A percentile compares a stretch with the other conserved stretches of the same genome.
Conservation (phyloP, 1,140 invertebrate genomes). For the Dendroctonus ponderosae region DNA sequence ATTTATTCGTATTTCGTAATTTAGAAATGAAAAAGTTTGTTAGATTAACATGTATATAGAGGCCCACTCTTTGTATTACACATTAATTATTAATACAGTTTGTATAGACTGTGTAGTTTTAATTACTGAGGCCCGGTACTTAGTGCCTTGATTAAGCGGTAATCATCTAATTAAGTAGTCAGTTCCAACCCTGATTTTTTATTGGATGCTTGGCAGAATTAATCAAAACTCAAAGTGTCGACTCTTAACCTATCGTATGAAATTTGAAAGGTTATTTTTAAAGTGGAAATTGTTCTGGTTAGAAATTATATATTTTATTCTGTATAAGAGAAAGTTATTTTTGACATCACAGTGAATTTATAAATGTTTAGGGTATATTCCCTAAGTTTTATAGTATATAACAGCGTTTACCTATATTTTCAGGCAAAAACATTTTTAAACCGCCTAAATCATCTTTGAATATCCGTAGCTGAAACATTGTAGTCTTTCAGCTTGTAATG, state of each 20-base stretch:
- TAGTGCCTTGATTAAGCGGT: background rate
- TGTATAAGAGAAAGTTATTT: slow-evolving; percentile 11
- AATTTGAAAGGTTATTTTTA: slow-evolving; percentile 1
- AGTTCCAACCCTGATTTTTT: too few relatives aligned
- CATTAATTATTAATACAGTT: background rate
- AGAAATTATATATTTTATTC: slow-evolving; percentile 13
- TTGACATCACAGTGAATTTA: slow-evolving; percentile 18
- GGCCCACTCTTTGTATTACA: too few relatives aligned
- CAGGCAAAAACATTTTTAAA: background rate
- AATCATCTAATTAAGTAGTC: background rate
- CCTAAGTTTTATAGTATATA: slow-evolving; percentile 11
- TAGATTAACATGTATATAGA: too few relatives aligned
- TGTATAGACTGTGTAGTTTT: slow-evolving; percentile 3
- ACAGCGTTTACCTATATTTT: slow-evolving; percentile 1
- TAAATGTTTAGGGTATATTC: slow-evolving; percentile 11
- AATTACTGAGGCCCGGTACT: background rate
- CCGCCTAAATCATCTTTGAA: background rate
- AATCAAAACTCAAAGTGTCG: too few relatives aligned
- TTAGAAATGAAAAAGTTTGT: too few relatives aligned
- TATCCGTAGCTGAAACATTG: too few relatives aligned
- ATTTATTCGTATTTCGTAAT: too few relatives aligned
- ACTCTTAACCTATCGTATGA: background rate
- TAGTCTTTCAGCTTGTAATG: too few relatives aligned
- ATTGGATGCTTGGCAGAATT: too few relatives aligned
- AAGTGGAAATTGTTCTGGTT: background rate